Conservation (phyloP, 2,113 vertebrate species). For the Lophius piscatorius region DNA sequence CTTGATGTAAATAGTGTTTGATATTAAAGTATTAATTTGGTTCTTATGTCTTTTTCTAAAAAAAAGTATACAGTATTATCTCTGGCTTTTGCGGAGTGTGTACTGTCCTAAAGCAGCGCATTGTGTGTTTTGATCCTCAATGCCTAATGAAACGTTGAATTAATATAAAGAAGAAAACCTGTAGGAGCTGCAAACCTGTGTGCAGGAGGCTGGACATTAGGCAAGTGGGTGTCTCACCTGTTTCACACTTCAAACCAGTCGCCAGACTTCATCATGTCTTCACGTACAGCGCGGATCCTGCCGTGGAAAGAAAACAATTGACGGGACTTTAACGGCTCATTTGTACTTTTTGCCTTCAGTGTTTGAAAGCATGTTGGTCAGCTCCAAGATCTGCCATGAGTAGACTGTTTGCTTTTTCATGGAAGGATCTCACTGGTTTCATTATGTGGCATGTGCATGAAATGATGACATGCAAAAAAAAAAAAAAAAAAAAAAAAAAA, state of each 20-base stretch:
- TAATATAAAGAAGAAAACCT: conserved; percentile 64
- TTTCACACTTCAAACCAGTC: conserved; percentile 75
- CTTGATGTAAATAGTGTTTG: conserved; percentile 99
- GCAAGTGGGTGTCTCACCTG: conserved; percentile 77
- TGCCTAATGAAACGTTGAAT: conserved; percentile 82
- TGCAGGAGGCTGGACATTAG: conserved; percentile 76
- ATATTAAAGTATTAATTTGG: conserved; percentile 99
- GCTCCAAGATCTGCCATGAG: conserved; percentile 65
- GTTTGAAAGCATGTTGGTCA: conserved; percentile 80
- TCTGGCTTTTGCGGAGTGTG: conserved; percentile 88
- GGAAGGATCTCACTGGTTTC: conserved; percentile 82
- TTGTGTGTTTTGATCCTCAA: conserved; percentile 77
- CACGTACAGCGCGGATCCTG: conserved; percentile 56
- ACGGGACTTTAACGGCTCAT: conserved; percentile 74
- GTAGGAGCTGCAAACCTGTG: conserved; percentile 65
- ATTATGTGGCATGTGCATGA: conserved; percentile 80
- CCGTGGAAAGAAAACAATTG: conserved; percentile 52
- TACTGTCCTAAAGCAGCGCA: conserved; percentile 67
- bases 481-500: conserved; percentile 42
- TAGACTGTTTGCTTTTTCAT: conserved; percentile 58
- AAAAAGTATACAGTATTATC: conserved; percentile 89
- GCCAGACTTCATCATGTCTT: conserved; percentile 62
- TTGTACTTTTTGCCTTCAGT: conserved; percentile 81
- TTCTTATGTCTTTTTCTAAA: conserved; percentile 98
- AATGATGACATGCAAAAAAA: conserved; percentile 76